phyloP scores from a whole-genome alignment of 64 coral and sea anemone species.

The Dendronephthya gigantea region DNA sequence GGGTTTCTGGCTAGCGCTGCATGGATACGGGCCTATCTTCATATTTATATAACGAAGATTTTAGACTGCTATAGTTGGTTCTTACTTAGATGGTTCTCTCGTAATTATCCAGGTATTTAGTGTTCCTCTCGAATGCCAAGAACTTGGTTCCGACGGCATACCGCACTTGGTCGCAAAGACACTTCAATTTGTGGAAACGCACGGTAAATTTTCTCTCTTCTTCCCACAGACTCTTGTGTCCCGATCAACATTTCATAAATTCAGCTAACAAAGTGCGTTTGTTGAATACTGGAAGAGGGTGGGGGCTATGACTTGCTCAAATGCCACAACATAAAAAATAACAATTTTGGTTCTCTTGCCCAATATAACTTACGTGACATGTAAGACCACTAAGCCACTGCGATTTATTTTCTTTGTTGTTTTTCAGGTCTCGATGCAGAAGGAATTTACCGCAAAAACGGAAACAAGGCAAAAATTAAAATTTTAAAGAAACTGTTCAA shows the following conservation, averaged over 20 bases:
- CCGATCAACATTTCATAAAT: too few relatives aligned
- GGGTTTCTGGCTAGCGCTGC: too few relatives aligned
- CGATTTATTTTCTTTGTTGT: not conserved
- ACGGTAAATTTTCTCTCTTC: slow-evolving; percentile 40
- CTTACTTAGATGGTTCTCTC: too few relatives aligned
- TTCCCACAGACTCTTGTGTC: not conserved
- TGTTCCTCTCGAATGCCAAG: slow-evolving; percentile 58
- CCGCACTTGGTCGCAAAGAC: slow-evolving; percentile 92
- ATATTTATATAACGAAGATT: too few relatives aligned
- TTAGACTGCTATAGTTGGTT: not conserved
- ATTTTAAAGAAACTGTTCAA: not conserved
- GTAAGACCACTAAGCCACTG: too few relatives aligned
- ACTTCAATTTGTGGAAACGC: slow-evolving; percentile 94
- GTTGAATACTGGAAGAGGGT: too few relatives aligned
- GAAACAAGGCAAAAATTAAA: not conserved
- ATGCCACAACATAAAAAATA: too few relatives aligned
- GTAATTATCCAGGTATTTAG: slow-evolving; percentile 57
- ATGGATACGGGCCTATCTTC: too few relatives aligned
- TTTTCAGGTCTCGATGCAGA: not conserved
- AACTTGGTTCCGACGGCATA: slow-evolving; percentile 89
- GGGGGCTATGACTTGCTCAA: too few relatives aligned
- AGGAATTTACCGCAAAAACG: slow-evolving; percentile 12
- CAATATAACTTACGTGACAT: too few relatives aligned
- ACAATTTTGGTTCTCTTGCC: too few relatives aligned
- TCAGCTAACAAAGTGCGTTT: too few relatives aligned